A percentile compares a stretch with the other conserved stretches of the same genome.
These are phyloP conservation scores for Nephila pilipes DNA, from an alignment of 1,140 invertebrate species.

Conservation along the genomic window DNA sequence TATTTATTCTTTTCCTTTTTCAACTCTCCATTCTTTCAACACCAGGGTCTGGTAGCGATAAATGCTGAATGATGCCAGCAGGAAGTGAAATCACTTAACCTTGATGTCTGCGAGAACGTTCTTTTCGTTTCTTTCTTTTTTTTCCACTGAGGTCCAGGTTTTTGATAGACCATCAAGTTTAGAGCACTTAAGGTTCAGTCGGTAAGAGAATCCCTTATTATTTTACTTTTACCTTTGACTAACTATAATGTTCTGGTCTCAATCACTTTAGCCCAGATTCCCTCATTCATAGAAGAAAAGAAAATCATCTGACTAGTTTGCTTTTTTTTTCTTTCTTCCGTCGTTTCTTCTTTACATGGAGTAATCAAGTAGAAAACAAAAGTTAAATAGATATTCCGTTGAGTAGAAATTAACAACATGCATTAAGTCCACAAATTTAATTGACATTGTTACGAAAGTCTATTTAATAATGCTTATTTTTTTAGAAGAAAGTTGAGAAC, in stretches of 20 bases:
- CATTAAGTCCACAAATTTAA: too few species aligned
- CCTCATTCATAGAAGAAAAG: background rate
- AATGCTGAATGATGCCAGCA: background rate
- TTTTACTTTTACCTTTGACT: background rate
- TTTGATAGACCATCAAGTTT: background rate
- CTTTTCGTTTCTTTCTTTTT: too few species aligned
- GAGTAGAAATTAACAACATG: too few species aligned
- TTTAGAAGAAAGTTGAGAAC: too few species aligned
- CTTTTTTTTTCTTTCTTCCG: background rate
- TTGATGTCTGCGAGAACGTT: background rate
- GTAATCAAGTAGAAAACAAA: too few species aligned
- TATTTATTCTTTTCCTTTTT: background rate
- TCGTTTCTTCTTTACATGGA: too few species aligned
- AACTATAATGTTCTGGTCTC: background rate
- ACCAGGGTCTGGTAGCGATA: background rate
- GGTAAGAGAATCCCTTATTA: background rate
- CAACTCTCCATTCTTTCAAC: background rate
- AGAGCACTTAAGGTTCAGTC: background rate
- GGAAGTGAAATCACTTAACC: slow-evolving; percentile 17
- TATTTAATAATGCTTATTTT: too few species aligned
- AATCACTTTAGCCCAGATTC: background rate
- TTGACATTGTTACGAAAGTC: too few species aligned
- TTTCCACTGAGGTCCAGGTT: too few species aligned
- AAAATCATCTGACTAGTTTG: background rate
- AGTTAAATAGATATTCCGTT: too few species aligned